Evolutionary conservation across 2,888 invertebrate species (phyloP).

Genomic region (Phania funesta): DNA sequence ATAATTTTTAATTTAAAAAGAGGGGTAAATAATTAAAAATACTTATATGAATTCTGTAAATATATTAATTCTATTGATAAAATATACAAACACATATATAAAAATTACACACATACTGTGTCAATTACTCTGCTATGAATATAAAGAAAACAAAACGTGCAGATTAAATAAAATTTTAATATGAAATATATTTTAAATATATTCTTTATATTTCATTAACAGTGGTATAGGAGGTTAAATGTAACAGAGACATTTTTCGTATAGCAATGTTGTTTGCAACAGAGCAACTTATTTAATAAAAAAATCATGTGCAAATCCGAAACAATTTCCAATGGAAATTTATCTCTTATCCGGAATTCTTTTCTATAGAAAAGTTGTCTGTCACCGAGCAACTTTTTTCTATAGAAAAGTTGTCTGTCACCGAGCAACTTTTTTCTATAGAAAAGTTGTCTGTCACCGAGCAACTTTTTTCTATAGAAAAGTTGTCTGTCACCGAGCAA

Average conservation of each 20-base stretch:
- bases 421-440: not conserved
- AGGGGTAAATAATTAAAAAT: constrained; percentile 14
- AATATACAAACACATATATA: not conserved
- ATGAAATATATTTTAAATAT: not conserved
- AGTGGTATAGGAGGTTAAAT: not conserved
- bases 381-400: not conserved
- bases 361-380: not conserved
- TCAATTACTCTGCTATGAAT: not conserved
- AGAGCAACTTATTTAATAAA: not conserved
- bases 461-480: not conserved
- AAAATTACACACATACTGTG: not conserved
- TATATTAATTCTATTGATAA: constrained; percentile 30
- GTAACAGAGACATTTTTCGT: not conserved
- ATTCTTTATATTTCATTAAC: not conserved
- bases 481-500: not conserved
- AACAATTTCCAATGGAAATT: not conserved
- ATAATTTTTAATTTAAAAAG: not conserved
- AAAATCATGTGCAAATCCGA: not conserved
- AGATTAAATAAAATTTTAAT: constrained; percentile 23
- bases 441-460: not conserved
- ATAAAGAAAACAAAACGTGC: not conserved
- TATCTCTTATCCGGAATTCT: not conserved
- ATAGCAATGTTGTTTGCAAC: not conserved
- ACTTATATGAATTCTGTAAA: constrained; percentile 12
- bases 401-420: not conserved